Evolutionary conservation across 2,888 invertebrate genomes (phyloP).

Genomic region (Thumatha senex): DNA sequence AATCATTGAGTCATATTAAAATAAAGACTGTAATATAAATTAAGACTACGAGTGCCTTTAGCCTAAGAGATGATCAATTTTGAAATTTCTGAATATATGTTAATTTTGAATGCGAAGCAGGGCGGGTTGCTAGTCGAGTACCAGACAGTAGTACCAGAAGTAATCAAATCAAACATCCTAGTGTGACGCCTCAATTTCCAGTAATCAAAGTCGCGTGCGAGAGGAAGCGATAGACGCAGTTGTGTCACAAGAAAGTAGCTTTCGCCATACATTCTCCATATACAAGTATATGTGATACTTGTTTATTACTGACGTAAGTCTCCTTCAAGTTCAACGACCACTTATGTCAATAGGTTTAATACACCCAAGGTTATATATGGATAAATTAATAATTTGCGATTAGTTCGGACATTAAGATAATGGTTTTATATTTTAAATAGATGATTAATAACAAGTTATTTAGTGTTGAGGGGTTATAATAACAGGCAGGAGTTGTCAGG

Average conservation of each 20-base stretch:
- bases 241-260: conserved; percentile 50
- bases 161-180: too few species aligned
- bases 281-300: conserved; percentile 3
- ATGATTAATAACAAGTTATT: neutral
- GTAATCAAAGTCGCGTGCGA: conserved; percentile 3
- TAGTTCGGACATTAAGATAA: neutral
- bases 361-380: neutral
- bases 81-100: too few species aligned
- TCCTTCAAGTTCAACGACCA: conserved; percentile 15
- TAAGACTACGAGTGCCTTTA: too few species aligned
- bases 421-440: neutral
- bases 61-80: too few species aligned
- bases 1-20: too few species aligned
- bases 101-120: too few species aligned
- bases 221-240: conserved; percentile 43
- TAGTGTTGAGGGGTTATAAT: neutral
- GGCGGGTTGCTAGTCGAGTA: too few species aligned
- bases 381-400: neutral
- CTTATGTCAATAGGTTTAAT: conserved; percentile 2
- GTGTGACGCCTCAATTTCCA: neutral
- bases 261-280: conserved; percentile 37
- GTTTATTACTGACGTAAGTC: conserved; percentile 5
- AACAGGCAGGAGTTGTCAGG: too few species aligned
- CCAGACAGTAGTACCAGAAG: too few species aligned
- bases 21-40: too few species aligned